phyloP scores from a whole-genome alignment of 2,888 invertebrate genomes.

The Tridacna crocea region DNA sequence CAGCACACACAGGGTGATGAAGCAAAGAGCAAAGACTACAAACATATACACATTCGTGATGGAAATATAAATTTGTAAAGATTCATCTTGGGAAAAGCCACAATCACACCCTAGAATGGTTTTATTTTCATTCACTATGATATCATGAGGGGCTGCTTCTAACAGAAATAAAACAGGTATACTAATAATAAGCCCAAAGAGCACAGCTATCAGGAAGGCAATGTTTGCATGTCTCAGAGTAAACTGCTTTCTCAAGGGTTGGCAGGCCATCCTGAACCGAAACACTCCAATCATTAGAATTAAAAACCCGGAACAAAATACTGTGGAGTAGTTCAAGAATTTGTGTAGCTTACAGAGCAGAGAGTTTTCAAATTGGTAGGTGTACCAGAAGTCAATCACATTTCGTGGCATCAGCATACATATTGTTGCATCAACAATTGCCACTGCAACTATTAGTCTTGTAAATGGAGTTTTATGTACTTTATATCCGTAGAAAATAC shows the following conservation, averaged over 20 bases:
- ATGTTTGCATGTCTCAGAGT: slow-evolving; percentile 5
- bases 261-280: background rate
- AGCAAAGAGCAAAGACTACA: background rate
- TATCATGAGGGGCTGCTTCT: slow-evolving; percentile 4
- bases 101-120: slow-evolving; percentile 3
- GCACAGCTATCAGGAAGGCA: background rate
- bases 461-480: background rate
- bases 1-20: background rate
- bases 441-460: background rate
- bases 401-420: slow-evolving; percentile 7
- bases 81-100: slow-evolving; percentile 4
- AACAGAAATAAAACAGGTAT: slow-evolving; percentile 1
- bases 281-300: slow-evolving; percentile 1
- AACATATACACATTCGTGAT: slow-evolving; percentile 3
- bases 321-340: slow-evolving; percentile 1
- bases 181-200: background rate
- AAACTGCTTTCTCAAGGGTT: background rate
- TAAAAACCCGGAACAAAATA: background rate
- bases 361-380: slow-evolving; percentile 4
- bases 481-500: slow-evolving; percentile 12
- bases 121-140: background rate
- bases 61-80: slow-evolving; percentile 6
- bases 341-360: background rate
- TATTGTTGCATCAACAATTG: background rate
- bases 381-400: slow-evolving; percentile 5